Evolutionary conservation across 2,797 vertebrate species (phyloP), one percentile per base, ranked within the genome.

Genomic region (Steatocranus sp.): DNA sequence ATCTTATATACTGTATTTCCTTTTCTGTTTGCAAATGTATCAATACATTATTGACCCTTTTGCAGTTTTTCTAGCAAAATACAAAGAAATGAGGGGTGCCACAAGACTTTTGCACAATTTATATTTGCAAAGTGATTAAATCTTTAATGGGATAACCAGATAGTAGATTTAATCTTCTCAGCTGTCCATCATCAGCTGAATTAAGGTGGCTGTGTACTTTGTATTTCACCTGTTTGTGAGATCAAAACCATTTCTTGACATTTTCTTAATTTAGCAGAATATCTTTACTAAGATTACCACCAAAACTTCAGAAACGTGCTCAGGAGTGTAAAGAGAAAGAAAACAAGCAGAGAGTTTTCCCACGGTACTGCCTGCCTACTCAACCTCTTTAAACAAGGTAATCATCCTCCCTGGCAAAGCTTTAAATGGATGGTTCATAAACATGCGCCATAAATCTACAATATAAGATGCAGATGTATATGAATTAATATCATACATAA

Each of bases 381-480:
- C 76, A 82, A 38, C 76, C 77, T 77, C 61, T 56, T 80, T 86
- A 43, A 89, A 34, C 82, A 83, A 90, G 82, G 68, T 87, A 86
- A 87, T 87, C 81, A 83, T 87, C 75, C 77, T 83, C 63, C 74
- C 56, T 38, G 80, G 73, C 43, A 63, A 81, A 85, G 88, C 80
- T 87, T 88, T 92, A 68, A 87, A 87, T 83, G 53, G 84, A 87
- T 89, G 86, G 86, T 84, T 90, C 81, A 87, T 84, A 81, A 41
- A 76, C 18, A 6, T 32, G 12, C 18, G 7, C 81, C 49, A 76
- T 93, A 82, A 86, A 89, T 92, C 78, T 30, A 61, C 34, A 83
- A 81, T 85, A 85, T 89, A 86, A 78, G 61, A 80, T 81, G 41
- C 30, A 80, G 68, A 89, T 85, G 70, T 78, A 76, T 87, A 84